Conservation (phyloP, 2,797 vertebrate species). For the Artibeus jamaicensis region DNA sequence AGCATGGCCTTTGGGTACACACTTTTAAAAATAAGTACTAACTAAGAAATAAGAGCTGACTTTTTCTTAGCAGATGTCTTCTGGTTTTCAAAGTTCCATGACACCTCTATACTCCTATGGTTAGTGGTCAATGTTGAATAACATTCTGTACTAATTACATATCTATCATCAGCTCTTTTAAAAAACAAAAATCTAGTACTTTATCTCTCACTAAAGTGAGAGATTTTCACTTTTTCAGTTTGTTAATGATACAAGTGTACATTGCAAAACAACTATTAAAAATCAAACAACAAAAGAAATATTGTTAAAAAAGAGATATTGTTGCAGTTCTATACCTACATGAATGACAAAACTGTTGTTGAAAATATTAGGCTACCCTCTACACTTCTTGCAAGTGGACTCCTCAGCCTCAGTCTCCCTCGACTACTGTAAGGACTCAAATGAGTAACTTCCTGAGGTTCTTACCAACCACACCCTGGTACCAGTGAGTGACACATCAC, state of each 20-base stretch:
- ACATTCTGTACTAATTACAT: background rate
- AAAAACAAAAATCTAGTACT: background rate
- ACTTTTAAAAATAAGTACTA: background rate
- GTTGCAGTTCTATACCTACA: background rate
- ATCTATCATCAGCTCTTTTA: background rate
- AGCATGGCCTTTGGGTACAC: background rate
- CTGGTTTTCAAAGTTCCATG: background rate
- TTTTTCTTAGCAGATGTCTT: background rate
- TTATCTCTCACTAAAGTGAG: background rate
- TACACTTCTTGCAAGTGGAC: accelerated
- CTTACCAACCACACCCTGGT: background rate
- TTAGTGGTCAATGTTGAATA: background rate
- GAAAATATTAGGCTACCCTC: background rate
- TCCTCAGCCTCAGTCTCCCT: accelerated
- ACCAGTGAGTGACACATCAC: accelerated
- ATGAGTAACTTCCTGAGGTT: background rate
- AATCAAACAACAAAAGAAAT: background rate
- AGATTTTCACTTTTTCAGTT: background rate
- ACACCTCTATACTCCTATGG: background rate
- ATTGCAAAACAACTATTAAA: background rate
- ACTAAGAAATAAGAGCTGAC: background rate
- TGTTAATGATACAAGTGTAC: background rate
- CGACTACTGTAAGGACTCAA: accelerated
- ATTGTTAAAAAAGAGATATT: too few relatives aligned
- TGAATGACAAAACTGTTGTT: background rate